phyloP scores from a whole-genome alignment of 2,113 vertebrate genomes.

The Benthochromis sp. region DNA sequence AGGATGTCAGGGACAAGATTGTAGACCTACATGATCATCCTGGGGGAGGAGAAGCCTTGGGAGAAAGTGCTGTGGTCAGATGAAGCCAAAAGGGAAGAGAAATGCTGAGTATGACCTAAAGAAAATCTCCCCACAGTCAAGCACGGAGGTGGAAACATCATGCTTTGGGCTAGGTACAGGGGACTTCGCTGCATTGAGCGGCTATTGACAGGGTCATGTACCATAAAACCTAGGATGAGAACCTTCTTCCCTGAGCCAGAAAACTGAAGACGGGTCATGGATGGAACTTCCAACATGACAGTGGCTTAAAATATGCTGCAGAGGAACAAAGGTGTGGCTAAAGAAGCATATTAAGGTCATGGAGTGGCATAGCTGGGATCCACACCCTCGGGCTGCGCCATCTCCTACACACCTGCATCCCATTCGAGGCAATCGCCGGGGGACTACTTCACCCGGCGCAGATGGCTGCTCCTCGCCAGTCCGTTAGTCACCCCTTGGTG shows the following conservation, averaged over 20 bases:
- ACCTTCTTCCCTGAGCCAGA: background rate
- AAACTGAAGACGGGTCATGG: background rate
- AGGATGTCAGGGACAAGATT: background rate
- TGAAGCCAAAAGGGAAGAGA: background rate
- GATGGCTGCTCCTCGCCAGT: background rate
- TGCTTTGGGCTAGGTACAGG: background rate
- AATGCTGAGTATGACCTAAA: background rate
- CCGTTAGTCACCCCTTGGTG: background rate
- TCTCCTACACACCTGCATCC: background rate
- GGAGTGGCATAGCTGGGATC: background rate
- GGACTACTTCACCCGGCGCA: background rate
- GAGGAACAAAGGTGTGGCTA: background rate
- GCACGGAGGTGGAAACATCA: background rate
- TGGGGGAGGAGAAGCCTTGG: background rate
- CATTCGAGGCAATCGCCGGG: fast-evolving
- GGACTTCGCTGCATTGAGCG: background rate
- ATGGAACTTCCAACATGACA: background rate
- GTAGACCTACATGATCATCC: background rate
- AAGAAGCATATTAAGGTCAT: background rate
- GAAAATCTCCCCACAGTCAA: background rate
- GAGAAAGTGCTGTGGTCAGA: background rate
- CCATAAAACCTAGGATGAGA: background rate
- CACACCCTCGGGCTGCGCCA: background rate
- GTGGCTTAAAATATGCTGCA: background rate
- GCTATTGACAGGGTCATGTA: background rate